Evolutionary conservation across 2,888 invertebrate genomes (phyloP), one percentile per base, ranked within the genome.

Genomic region (Tenthredo amoena): DNA sequence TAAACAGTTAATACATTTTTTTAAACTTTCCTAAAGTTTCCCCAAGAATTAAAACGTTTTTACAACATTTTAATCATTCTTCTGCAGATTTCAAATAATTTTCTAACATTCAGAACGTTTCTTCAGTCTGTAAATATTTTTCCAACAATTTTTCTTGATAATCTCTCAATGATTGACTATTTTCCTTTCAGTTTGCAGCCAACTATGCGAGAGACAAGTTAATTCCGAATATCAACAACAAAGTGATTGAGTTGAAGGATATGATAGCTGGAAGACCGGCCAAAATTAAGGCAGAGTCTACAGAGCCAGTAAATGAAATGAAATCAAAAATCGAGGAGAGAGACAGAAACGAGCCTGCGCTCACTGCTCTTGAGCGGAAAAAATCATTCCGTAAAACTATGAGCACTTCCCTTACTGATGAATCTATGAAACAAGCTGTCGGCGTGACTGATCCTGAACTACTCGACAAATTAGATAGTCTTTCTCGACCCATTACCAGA

Each of bases 141-240:
- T 62, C 2, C 12, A 26, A 26, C 21, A 21, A 18, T 34, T 34
- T 68, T 68, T 68, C 12, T 68, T 6, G 5, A 15, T 6, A 34
- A 68, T 68, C 15, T 12, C 12, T 68, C 34, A 68, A 43, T 68
- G 26, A 65, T 47, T 47, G 47, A 37, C 43, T 58, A 62, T 77
- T 87, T 89, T 87, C 86, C 88, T 93, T 93, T 81, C 91, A 95
- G 94, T 98, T 98, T 94, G 98, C 98, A 83, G 98, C 98, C 31
- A 97, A 98, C 92, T 99, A 97, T 94, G 98, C 98, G 83, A 97
- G 97, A 92, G 98, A 98, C 89, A 97, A 98, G 89, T 95, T 99
- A 26, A 96, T 98, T 87, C 96, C 97, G 92, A 97, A 96, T 92
- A 94, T 98, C 82, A 96, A 96, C 89, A 96, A 96, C 91, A 97